phyloP scores from a whole-genome alignment of 2,888 invertebrate genomes.

The Pheosia tremula region DNA sequence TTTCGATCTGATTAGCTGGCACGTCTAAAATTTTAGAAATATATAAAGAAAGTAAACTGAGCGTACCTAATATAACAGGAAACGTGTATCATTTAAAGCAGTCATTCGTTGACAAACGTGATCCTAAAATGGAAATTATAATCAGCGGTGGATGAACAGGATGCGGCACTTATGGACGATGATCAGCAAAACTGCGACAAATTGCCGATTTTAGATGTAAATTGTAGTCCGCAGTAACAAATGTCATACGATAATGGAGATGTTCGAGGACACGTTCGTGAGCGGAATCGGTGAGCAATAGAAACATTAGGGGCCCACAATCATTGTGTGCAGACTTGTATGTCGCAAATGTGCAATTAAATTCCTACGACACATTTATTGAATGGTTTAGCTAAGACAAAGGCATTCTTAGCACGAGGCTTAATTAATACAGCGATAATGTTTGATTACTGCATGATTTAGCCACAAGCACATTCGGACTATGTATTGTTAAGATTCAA shows the following conservation, averaged over 20 bases:
- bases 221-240: conserved; percentile 44
- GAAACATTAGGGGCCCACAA: conserved; percentile 9
- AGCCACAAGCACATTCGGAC: background rate
- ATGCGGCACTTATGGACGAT: conserved; percentile 61
- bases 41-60: background rate
- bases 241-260: conserved; percentile 51
- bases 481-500: background rate
- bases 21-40: background rate
- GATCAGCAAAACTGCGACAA: conserved; percentile 60
- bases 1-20: too few species aligned
- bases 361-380: conserved; percentile 22
- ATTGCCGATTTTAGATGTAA: conserved; percentile 55
- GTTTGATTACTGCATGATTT: conserved; percentile 1
- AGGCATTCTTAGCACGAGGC: conserved; percentile 23
- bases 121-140: conserved; percentile 43
- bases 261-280: conserved; percentile 39
- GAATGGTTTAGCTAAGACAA: conserved; percentile 27
- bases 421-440: conserved; percentile 17
- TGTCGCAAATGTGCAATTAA: conserved; percentile 19
- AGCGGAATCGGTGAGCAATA: conserved; percentile 26
- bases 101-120: conserved; percentile 36
- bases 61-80: background rate
- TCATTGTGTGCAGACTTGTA: conserved; percentile 19
- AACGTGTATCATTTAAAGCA: conserved; percentile 14
- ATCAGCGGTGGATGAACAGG: conserved; percentile 60